A percentile compares a stretch with the other conserved stretches of the same genome.
Conservation (phyloP, 2,888 invertebrate genomes). For the Hypena proboscidalis region DNA sequence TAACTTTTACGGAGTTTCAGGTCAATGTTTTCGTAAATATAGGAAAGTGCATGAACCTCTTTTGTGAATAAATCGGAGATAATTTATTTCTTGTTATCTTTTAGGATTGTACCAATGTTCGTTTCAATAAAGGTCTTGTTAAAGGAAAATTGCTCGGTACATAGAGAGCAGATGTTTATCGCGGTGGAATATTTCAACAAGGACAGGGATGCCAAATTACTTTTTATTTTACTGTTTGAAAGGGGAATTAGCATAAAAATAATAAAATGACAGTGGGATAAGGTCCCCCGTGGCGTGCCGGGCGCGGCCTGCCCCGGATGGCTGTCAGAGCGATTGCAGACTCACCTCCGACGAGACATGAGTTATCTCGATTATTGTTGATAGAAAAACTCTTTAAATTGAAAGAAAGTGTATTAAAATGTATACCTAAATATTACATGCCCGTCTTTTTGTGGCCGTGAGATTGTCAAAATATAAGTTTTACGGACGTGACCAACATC, state of each 20-base stretch:
- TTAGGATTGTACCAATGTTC: no score
- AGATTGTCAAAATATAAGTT: no score
- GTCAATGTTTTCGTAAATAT: slow-evolving; percentile 3
- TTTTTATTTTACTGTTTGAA: slow-evolving; percentile 61
- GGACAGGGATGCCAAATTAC: slow-evolving; percentile 53
- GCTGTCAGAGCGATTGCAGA: slow-evolving; percentile 70
- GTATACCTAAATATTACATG: no score
- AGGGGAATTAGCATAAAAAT: slow-evolving; percentile 76
- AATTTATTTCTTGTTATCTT: no score
- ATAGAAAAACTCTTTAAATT: slow-evolving; percentile 27
- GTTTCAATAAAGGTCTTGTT: slow-evolving; percentile 1
- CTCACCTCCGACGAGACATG: slow-evolving; percentile 51
- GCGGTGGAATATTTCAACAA: slow-evolving; percentile 29
- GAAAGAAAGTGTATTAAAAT: slow-evolving; percentile 15
- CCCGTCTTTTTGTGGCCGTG: no score
- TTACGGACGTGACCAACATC: no score
- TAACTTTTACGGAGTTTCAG: slow-evolving; percentile 16
- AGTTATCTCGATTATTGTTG: slow-evolving; percentile 47
- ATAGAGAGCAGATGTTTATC: slow-evolving; percentile 15
- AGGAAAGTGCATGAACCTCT: slow-evolving; percentile 4
- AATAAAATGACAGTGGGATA: slow-evolving; percentile 71
- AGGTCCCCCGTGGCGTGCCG: slow-evolving; percentile 58
- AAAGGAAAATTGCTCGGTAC: slow-evolving; percentile 2
- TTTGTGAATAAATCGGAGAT: no score
- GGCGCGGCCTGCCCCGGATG: slow-evolving; percentile 52